Conservation (phyloP, 1,140 invertebrate genomes). For the Holotrichia oblita region DNA sequence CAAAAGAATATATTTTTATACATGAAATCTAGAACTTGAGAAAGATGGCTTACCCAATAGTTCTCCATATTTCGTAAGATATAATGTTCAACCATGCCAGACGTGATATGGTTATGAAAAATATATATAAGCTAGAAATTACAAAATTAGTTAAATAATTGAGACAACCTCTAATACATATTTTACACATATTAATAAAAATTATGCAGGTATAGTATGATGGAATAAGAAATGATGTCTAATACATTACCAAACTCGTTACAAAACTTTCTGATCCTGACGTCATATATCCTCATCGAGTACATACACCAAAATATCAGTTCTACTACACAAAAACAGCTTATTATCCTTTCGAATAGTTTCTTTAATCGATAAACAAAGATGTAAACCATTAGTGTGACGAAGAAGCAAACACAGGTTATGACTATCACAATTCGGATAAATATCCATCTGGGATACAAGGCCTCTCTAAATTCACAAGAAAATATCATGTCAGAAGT, state of each 20-base stretch:
- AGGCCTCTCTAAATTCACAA: neutral
- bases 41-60: neutral
- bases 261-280: neutral
- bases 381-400: neutral
- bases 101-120: neutral
- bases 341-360: neutral
- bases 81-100: neutral
- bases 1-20: neutral
- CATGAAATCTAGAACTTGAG: no score
- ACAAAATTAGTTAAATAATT: no score
- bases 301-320: no score
- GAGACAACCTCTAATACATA: no score
- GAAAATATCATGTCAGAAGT: neutral
- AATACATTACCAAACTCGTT: neutral
- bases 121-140: constrained; percentile 6
- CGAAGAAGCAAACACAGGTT: neutral
- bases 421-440: neutral
- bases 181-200: no score
- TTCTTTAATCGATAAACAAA: neutral
- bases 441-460: neutral
- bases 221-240: no score
- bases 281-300: neutral
- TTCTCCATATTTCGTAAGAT: neutral
- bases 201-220: no score
- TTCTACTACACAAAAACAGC: no score